A percentile compares a stretch with the other conserved stretches of the same genome.
Conservation (phyloP, 1,140 invertebrate genomes). For the Anoplophora glabripennis region DNA sequence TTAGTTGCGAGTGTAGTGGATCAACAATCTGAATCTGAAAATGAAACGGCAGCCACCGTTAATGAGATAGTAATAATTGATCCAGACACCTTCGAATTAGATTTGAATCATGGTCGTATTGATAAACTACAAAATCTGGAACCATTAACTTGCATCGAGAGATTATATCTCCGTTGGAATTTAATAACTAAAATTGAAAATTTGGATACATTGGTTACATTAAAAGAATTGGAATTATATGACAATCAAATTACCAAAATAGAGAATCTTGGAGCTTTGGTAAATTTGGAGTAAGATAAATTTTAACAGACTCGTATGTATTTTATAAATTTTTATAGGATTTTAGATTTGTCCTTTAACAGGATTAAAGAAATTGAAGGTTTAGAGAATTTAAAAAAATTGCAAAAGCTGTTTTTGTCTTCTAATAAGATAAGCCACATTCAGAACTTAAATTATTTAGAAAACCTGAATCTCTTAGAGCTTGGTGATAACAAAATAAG, state of each 20-base stretch:
- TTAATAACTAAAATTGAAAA: slow-evolving; percentile 94
- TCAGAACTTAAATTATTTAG: slow-evolving; percentile 83
- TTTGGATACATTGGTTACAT: slow-evolving; percentile 66
- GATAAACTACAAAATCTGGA: slow-evolving; percentile 81
- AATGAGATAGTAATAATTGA: slow-evolving; percentile 47
- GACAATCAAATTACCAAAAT: slow-evolving; percentile 94
- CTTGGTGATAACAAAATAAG: slow-evolving; percentile 93
- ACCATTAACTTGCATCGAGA: slow-evolving; percentile 69
- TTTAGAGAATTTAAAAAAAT: slow-evolving; percentile 72
- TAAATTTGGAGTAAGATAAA: slow-evolving; percentile 83
- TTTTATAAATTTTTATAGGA: slow-evolving; percentile 55
- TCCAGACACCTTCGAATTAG: slow-evolving; percentile 59
- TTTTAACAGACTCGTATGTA: background rate
- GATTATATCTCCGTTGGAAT: slow-evolving; percentile 89
- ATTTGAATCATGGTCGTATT: slow-evolving; percentile 86
- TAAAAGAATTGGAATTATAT: slow-evolving; percentile 89
- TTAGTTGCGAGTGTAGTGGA: background rate
- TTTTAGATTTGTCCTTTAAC: slow-evolving; percentile 97
- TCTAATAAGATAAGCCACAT: slow-evolving; percentile 93
- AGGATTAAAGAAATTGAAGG: slow-evolving; percentile 88
- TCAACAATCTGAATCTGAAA: slow-evolving; percentile 3
- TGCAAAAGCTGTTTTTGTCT: slow-evolving; percentile 87
- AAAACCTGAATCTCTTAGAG: slow-evolving; percentile 82
- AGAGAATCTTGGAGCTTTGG: slow-evolving; percentile 81
- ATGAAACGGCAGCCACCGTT: slow-evolving; percentile 26